Evolutionary conservation across 2,888 invertebrate species (phyloP).

Genomic region (Ephialtes manifestator): DNA sequence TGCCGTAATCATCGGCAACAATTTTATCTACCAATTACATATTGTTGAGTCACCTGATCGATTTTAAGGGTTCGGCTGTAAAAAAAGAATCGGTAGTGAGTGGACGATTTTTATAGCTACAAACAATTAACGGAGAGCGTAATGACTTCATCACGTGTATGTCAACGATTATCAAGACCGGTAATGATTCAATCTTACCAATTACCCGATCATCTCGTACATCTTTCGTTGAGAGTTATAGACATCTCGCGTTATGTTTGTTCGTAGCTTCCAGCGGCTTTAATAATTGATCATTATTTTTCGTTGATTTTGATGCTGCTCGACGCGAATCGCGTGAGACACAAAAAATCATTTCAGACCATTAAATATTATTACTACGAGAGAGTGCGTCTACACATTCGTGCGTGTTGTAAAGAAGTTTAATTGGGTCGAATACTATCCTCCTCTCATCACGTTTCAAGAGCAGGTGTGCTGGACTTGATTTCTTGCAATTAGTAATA

Average conservation of each 20-base stretch:
- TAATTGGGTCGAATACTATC: slow-evolving; percentile 62
- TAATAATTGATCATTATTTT: slow-evolving; percentile 72
- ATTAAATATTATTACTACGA: slow-evolving; percentile 66
- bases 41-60: not conserved
- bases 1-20: slow-evolving; percentile 16
- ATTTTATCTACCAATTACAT: slow-evolving; percentile 26
- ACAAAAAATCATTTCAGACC: slow-evolving; percentile 62
- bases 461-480: slow-evolving; percentile 24
- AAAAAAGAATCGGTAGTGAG: slow-evolving; percentile 10
- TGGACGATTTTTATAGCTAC: slow-evolving; percentile 41
- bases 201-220: slow-evolving; percentile 57
- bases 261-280: slow-evolving; percentile 19
- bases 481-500: slow-evolving; percentile 61
- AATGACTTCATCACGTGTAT: slow-evolving; percentile 60
- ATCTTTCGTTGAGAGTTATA: slow-evolving; percentile 55
- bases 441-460: slow-evolving; percentile 19
- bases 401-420: slow-evolving; percentile 48
- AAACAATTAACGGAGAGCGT: slow-evolving; percentile 53
- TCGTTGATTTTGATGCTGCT: slow-evolving; percentile 65
- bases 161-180: slow-evolving; percentile 59
- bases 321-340: slow-evolving; percentile 59
- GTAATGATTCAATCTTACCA: slow-evolving; percentile 65
- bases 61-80: not conserved
- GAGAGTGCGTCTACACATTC: slow-evolving; percentile 9
- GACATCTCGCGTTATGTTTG: slow-evolving; percentile 47